phyloP scores from a whole-genome alignment of 2,113 vertebrate species.

The Chloroceryle aenea region DNA sequence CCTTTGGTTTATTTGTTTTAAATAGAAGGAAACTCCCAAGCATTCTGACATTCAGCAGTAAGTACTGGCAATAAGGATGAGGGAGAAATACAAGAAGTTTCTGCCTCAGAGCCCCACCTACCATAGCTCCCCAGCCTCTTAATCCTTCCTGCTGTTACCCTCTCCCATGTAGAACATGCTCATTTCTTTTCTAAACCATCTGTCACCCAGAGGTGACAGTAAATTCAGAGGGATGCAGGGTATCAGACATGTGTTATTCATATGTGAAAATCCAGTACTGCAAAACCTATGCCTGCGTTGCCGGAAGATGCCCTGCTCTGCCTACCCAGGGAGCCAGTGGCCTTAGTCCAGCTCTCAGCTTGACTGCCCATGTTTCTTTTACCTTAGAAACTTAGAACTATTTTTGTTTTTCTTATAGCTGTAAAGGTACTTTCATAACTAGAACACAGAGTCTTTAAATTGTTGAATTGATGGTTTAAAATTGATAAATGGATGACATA shows the following conservation, averaged over 20 bases:
- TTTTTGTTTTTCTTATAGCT: not conserved
- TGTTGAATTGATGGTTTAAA: slow-evolving; percentile 21
- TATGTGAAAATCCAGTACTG: accelerated
- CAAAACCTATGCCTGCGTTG: not conserved
- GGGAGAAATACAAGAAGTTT: not conserved
- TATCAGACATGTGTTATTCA: not conserved
- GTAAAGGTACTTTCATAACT: not conserved
- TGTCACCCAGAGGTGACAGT: not conserved
- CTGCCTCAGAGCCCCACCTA: not conserved
- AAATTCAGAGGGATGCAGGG: not conserved
- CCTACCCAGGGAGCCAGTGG: not conserved
- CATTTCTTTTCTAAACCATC: not conserved
- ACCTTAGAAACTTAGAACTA: not conserved
- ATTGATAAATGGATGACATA: slow-evolving; percentile 23
- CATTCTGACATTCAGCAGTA: not conserved
- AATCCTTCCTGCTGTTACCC: not conserved
- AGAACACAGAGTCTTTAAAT: not conserved
- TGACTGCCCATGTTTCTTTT: not conserved
- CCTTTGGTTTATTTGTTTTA: not conserved
- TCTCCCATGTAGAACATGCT: not conserved
- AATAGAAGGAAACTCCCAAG: not conserved
- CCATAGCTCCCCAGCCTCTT: not conserved
- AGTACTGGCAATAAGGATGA: accelerated
- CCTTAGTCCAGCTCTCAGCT: not conserved
- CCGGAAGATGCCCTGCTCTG: not conserved